Base-by-base conservation (phyloP, 2,797 vertebrate genomes). In the Sus cebifrons region DNA sequence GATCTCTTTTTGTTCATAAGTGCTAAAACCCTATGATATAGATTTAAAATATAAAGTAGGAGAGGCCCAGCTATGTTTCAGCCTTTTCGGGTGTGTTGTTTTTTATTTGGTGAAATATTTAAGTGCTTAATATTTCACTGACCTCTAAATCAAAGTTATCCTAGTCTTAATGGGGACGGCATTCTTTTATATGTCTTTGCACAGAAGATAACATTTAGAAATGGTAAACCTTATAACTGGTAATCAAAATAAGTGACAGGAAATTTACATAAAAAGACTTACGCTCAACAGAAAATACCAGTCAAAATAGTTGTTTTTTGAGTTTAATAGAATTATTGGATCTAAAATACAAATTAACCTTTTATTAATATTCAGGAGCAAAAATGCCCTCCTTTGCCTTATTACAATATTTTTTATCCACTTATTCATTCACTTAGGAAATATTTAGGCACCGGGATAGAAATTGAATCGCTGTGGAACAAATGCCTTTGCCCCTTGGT, bases 1-100 rank as follows among this genome's bases (percentile, higher is more conserved):
- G 21, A 36, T 20, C 3, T 52, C 3, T 40, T 77, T 87, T 52
- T 54, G 20, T 73, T 85, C 25, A 82, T 36, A 88, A 85, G 86
- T 71, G 73, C 21, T 78, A 91, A 79, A 54, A 70, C 6, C 2
- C 21, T 85, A 54, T 20, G 10, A 60, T 32, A 83, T 6, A 11
- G 20, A 58, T 89, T 85, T 90, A 67, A 84, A 95, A 86, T 86
- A 77, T 74, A 86, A 52, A 65, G 60, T 68, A 17, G 81, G 25
- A 71, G 17, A 23, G 4, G 60, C 73, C 58, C 94, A 13, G 3
- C 54, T 86, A 2, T 58, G 52, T 79, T 73, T 87, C 64, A 91
- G 36, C 7, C 11, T 40, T 4, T 60, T 88, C 21, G n/a, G 25
- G 83, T 27, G 32, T 11, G 60, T 65, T 52, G 62, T 29, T 54